Conservation (phyloP, 2,113 vertebrate genomes). For the Aspiorhynchus laticeps region DNA sequence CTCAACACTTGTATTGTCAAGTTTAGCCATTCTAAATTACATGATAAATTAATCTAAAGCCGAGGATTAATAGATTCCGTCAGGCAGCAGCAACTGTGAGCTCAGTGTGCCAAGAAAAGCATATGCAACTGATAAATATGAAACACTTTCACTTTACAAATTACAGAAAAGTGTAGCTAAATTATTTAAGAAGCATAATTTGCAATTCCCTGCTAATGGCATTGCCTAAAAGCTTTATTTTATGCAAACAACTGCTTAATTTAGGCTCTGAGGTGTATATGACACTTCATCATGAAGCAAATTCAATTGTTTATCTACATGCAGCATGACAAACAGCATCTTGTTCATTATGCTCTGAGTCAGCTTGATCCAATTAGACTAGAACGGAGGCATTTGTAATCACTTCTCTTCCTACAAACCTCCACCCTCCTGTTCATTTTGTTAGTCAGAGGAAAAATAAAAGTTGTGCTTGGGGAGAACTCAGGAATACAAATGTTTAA, state of each 20-base stretch:
- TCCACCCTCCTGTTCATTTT: slow-evolving; percentile 60
- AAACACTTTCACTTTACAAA: slow-evolving; percentile 48
- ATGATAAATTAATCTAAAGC: slow-evolving; percentile 6
- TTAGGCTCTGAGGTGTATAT: slow-evolving; percentile 70
- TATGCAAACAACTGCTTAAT: slow-evolving; percentile 71
- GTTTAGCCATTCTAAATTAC: background rate
- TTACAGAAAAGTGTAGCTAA: slow-evolving; percentile 65
- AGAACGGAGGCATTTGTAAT: slow-evolving; percentile 75
- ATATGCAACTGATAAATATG: slow-evolving; percentile 59
- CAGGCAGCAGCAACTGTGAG: background rate
- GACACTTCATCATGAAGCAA: slow-evolving; percentile 70
- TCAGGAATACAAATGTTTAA: slow-evolving; percentile 68
- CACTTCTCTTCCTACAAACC: slow-evolving; percentile 68
- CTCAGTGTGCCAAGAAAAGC: slow-evolving; percentile 32
- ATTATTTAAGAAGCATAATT: slow-evolving; percentile 67
- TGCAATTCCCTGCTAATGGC: slow-evolving; percentile 69
- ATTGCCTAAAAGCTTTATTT: slow-evolving; percentile 69
- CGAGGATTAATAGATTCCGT: background rate
- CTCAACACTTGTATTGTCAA: slow-evolving; percentile 1
- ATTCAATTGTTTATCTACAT: slow-evolving; percentile 77
- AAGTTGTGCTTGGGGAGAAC: slow-evolving; percentile 63
- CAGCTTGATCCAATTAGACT: slow-evolving; percentile 77
- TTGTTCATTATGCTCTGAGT: slow-evolving; percentile 76
- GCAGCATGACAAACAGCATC: slow-evolving; percentile 73
- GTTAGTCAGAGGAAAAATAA: slow-evolving; percentile 60